Conservation (phyloP, 1,140 invertebrate species). For the Ptiloglossa arizonensis region DNA sequence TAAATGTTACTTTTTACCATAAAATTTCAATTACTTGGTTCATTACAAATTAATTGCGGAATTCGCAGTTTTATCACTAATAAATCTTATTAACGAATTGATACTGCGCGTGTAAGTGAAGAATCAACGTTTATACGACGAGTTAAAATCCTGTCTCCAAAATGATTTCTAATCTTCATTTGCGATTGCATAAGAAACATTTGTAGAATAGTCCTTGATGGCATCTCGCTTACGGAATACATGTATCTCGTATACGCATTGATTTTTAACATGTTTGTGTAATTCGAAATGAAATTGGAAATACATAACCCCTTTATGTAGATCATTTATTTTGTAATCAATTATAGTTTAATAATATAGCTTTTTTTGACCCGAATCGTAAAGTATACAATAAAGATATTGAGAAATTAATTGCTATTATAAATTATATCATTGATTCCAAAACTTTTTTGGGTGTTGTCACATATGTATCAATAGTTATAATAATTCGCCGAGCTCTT, state of each 20-base stretch:
- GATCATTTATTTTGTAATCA: no score
- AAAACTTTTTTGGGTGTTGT: no score
- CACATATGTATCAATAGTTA: no score
- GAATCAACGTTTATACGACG: not conserved
- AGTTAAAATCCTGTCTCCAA: not conserved
- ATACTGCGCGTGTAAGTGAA: not conserved
- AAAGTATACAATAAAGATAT: no score
- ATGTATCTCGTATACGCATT: not conserved
- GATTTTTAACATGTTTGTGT: not conserved
- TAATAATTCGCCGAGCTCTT: no score
- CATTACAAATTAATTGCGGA: constrained; percentile 1
- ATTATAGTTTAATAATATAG: no score
- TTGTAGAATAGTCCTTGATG: not conserved
- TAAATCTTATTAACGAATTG: not conserved
- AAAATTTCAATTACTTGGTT: not conserved
- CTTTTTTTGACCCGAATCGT: no score
- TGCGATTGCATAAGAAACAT: constrained; percentile 4
- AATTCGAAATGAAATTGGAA: no score
- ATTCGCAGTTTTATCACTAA: not conserved
- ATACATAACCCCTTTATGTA: no score
- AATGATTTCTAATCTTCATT: not conserved
- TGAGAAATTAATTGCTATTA: no score
- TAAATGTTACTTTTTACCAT: no score
- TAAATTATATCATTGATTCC: no score
- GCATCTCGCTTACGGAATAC: not conserved